Evolutionary conservation across 2,113 vertebrate genomes (phyloP).

Genomic region (Mustela nigripes): DNA sequence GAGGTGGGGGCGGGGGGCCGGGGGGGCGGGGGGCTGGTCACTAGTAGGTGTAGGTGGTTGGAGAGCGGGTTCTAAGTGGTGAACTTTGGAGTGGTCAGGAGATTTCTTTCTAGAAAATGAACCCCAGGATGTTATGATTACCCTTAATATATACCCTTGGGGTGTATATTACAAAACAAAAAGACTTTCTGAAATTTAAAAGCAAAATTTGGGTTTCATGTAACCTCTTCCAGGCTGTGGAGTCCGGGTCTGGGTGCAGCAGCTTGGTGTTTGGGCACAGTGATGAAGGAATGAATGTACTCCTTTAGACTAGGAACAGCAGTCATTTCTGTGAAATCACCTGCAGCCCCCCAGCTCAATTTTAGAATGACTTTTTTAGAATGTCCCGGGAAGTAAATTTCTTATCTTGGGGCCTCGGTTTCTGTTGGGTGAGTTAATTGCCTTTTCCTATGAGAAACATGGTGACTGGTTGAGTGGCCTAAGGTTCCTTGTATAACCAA

Average conservation of each 20-base stretch:
- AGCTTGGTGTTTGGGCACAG: background rate
- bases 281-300: background rate
- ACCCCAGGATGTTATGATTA: constrained; percentile 38
- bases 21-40: background rate
- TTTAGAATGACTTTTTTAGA: constrained; percentile 67
- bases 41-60: background rate
- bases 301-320: background rate
- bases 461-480: constrained; percentile 5
- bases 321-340: background rate
- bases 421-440: constrained; percentile 74
- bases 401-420: constrained; percentile 37
- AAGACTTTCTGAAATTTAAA: constrained; percentile 48
- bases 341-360: constrained; percentile 27
- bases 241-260: background rate
- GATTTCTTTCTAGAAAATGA: constrained; percentile 45
- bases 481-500: constrained; percentile 58
- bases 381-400: constrained; percentile 56
- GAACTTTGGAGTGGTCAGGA: background rate
- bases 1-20: background rate
- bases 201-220: background rate
- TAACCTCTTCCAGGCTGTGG: background rate
- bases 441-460: constrained; percentile 32
- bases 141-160: background rate
- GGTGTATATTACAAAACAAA: constrained; percentile 1
- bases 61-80: background rate